These are phyloP conservation scores for Heliangelus exortis DNA, from an alignment of 2,797 vertebrate genomes.

Conservation along the genomic window DNA sequence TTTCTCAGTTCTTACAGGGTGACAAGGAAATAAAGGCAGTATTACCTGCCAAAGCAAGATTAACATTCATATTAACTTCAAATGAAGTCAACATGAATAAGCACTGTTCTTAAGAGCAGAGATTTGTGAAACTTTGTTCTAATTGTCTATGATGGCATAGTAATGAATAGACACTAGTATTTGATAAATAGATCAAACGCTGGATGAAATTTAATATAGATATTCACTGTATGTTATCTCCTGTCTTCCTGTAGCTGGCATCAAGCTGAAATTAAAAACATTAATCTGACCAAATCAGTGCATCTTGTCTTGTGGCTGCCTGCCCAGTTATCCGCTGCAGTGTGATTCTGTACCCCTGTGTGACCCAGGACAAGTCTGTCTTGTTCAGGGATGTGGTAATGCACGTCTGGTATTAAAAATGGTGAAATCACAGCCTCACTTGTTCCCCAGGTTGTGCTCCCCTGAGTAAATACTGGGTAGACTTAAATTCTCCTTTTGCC, in stretches of 20 bases:
- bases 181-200: not conserved
- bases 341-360: not conserved
- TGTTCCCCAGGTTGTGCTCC: not conserved
- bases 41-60: not conserved
- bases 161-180: not conserved
- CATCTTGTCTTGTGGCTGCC: not conserved
- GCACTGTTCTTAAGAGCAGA: not conserved
- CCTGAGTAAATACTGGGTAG: not conserved
- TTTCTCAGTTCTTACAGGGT: not conserved
- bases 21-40: not conserved
- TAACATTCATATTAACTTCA: not conserved
- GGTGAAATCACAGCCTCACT: constrained; percentile 29
- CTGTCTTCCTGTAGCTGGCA: not conserved
- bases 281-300: not conserved
- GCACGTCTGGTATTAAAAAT: not conserved
- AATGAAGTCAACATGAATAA: not conserved
- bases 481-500: not conserved
- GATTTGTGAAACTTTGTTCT: not conserved
- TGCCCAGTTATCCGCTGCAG: not conserved
- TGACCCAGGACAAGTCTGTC: constrained; percentile 14
- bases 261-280: not conserved
- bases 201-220: not conserved
- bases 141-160: not conserved
- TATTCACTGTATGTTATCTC: not conserved
- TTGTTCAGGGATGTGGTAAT: constrained; percentile 15